Conservation (phyloP, 2,797 vertebrate genomes). For the Podarcis lilfordi region DNA sequence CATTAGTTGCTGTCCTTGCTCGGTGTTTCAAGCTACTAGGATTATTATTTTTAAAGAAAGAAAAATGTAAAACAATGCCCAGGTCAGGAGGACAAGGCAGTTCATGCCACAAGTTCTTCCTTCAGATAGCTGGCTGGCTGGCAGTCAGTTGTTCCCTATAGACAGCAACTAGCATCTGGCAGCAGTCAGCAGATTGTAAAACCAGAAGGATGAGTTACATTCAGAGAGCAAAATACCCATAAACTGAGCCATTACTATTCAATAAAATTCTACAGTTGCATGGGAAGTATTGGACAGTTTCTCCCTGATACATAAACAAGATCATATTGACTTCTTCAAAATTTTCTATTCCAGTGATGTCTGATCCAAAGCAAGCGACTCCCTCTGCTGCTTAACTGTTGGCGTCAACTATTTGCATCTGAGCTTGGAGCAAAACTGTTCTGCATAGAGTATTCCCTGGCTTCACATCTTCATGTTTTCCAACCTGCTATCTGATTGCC, state of each 20-base stretch:
- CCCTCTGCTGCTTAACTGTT: too few species aligned
- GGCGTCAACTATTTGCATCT: background rate
- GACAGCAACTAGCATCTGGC: background rate
- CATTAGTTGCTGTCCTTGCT: too few species aligned
- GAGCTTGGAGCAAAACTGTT: background rate
- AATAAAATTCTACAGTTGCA: background rate
- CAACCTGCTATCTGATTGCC: background rate
- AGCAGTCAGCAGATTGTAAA: background rate
- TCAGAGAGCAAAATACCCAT: background rate
- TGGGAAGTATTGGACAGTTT: background rate
- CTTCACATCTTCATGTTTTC: background rate
- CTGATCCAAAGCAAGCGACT: background rate
- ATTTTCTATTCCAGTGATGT: background rate
- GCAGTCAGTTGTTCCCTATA: background rate
- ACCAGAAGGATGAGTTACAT: background rate
- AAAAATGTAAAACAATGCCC: too few species aligned
- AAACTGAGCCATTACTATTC: background rate
- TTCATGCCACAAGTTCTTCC: too few species aligned
- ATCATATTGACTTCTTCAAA: background rate
- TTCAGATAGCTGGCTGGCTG: too few species aligned
- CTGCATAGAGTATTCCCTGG: background rate
- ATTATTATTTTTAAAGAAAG: too few species aligned
- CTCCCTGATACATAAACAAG: too few species aligned
- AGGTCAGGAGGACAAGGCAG: too few species aligned
- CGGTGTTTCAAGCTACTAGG: too few species aligned